Base-by-base conservation (phyloP, 2,797 vertebrate genomes). In the Karalla daura region DNA sequence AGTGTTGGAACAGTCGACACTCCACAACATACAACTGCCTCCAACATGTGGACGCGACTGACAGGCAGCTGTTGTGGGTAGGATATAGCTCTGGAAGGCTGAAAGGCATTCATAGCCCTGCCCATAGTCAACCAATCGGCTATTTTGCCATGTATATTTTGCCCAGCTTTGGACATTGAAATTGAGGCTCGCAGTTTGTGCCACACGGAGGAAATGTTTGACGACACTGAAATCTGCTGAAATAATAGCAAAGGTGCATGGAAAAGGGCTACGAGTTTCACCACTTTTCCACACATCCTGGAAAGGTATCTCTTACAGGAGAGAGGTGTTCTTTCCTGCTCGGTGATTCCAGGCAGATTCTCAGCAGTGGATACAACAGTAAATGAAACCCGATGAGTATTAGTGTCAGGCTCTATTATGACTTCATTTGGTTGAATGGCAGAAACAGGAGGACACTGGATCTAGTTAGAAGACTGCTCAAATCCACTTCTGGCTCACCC, bases 61-160 rank as follows among this genome's bases (percentile, higher is more conserved):
- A 90, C 87, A 88, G 88, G 89, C 91, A 92, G 91, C 89, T 92
- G 89, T 86, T 91, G 86, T 79, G 78, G 68, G 73, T 70, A 72
- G 78, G 72, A 80, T 78, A 76, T 43, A 70, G 79, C 79, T 78
- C 28, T 76, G 71, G 74, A 70, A 83, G 63, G 72, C 63, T 70
- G 65, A 70, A 54, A 64, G 63, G 51, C 75, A 83, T 86, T 74
- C 71, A 60, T 53, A 66, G 54, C 61, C 63, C 76, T 39, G 70
- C 65, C 64, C 49, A 11, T 50, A 43, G 36, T 72, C 63, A 63
- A 54, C 72, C 73, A 61, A 77, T 84, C 59, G 62, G 67, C 68
- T 73, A 64, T 64, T 86, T 68, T 69, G 66, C 24, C 63, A 36
- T 78, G 63, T 72, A 40, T 70, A 64, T 62, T 81, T 63, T 37